Conservation (phyloP, 2,888 invertebrate genomes). For the Drosophila cracens region DNA sequence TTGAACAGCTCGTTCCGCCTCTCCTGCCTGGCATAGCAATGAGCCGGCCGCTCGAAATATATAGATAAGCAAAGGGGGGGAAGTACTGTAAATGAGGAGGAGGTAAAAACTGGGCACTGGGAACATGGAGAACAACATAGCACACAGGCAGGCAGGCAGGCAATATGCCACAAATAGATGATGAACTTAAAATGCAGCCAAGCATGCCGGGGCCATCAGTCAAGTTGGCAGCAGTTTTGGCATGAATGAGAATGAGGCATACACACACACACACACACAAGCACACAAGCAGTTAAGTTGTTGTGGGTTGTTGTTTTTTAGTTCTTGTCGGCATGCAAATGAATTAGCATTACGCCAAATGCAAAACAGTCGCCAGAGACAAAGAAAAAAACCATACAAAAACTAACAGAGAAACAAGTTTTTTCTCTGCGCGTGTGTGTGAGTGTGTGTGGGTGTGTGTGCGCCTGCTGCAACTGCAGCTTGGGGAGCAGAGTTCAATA, state of each 20-base stretch:
- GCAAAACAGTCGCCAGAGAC: constrained; percentile 53
- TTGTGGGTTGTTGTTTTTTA: constrained; percentile 32
- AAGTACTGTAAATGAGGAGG: not conserved
- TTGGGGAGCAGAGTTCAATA: constrained; percentile 47
- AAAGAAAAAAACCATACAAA: constrained; percentile 6
- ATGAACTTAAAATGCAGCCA: constrained; percentile 82
- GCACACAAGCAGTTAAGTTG: constrained; percentile 32
- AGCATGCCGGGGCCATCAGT: constrained; percentile 78
- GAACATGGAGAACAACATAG: constrained; percentile 25
- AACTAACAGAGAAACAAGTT: constrained; percentile 48
- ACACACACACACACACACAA: constrained; percentile 14
- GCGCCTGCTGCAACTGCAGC: constrained; percentile 38
- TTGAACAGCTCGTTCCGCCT: constrained; percentile 66
- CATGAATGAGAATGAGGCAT: constrained; percentile 73
- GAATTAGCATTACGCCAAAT: constrained; percentile 74
- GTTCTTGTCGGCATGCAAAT: constrained; percentile 58
- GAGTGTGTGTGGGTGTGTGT: not conserved
- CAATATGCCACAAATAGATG: constrained; percentile 75
- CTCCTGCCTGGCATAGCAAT: constrained; percentile 52
- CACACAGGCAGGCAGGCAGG: constrained; percentile 18
- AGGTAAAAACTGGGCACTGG: not conserved
- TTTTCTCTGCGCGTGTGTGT: constrained; percentile 4
- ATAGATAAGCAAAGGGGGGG: not conserved
- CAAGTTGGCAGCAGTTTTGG: constrained; percentile 69
- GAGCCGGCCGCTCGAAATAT: constrained; percentile 18